Conservation (phyloP, 1,140 invertebrate species). For the Ectropis grisescens region DNA sequence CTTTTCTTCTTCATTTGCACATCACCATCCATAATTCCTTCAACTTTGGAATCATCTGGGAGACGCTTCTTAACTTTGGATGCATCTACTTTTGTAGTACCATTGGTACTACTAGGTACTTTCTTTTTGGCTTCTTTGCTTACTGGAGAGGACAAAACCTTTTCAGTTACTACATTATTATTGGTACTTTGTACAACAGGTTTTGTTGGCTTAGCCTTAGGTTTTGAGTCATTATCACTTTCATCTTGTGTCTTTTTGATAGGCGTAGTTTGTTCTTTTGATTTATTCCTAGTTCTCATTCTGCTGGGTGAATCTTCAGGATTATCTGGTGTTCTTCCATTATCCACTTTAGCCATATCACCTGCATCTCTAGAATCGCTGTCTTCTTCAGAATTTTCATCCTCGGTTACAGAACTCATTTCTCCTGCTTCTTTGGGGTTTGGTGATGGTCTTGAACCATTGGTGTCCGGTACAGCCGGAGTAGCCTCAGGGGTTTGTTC, state of each 20-base stretch:
- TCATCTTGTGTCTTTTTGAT: slow-evolving; percentile 76
- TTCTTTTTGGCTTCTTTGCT: slow-evolving; percentile 75
- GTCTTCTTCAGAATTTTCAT: slow-evolving; percentile 93
- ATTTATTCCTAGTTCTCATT: slow-evolving; percentile 90
- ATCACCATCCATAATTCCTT: slow-evolving; percentile 73
- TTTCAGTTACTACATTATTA: slow-evolving; percentile 52
- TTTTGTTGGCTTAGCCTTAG: slow-evolving; percentile 66
- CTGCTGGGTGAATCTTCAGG: slow-evolving; percentile 86
- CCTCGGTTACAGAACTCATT: slow-evolving; percentile 93
- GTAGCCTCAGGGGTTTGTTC: slow-evolving; percentile 72
- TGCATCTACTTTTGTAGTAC: slow-evolving; percentile 65
- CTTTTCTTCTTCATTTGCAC: slow-evolving; percentile 81
- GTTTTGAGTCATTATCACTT: slow-evolving; percentile 72
- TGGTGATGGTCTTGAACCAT: slow-evolving; percentile 73
- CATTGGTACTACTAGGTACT: slow-evolving; percentile 71
- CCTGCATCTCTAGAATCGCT: slow-evolving; percentile 81
- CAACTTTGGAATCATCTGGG: slow-evolving; percentile 69
- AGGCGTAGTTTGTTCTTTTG: slow-evolving; percentile 81
- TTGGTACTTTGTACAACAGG: slow-evolving; percentile 53
- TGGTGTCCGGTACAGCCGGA: slow-evolving; percentile 62
- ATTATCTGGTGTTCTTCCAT: slow-evolving; percentile 74
- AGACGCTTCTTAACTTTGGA: slow-evolving; percentile 82
- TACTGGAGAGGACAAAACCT: slow-evolving; percentile 71
- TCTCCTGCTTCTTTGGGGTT: slow-evolving; percentile 75
- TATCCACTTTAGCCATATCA: slow-evolving; percentile 52